Evolutionary conservation across 2,113 vertebrate species (phyloP).

Genomic region (Calyptomena viridis): DNA sequence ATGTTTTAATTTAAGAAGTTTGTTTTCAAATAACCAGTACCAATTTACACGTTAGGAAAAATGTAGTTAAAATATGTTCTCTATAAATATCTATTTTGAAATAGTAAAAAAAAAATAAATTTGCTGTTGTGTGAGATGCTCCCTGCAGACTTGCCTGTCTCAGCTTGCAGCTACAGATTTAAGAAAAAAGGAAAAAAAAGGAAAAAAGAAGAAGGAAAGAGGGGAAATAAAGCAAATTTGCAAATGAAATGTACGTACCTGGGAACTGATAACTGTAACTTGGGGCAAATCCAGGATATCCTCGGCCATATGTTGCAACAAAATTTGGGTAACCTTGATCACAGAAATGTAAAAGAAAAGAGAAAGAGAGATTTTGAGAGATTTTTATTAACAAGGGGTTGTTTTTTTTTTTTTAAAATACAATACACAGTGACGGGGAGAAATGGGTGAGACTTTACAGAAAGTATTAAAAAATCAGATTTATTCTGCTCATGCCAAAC

Average conservation of each 20-base stretch:
- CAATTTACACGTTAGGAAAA: not conserved
- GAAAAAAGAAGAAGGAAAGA: not conserved
- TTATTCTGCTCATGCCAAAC: not conserved
- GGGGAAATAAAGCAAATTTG: not conserved
- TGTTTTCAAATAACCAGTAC: slow-evolving; percentile 52
- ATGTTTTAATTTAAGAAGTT: not conserved
- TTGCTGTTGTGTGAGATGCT: slow-evolving; percentile 2
- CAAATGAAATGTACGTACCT: slow-evolving; percentile 78
- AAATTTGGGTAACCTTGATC: slow-evolving; percentile 97
- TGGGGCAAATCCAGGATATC: slow-evolving; percentile 97
- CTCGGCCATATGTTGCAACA: slow-evolving; percentile 95
- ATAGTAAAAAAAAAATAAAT: not conserved
- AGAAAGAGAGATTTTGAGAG: slow-evolving; percentile 24
- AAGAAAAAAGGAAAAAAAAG: not conserved
- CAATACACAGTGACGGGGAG: not conserved
- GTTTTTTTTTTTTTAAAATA: not conserved
- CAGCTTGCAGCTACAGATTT: slow-evolving; percentile 7
- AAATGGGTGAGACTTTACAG: not conserved
- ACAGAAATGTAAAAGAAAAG: not conserved
- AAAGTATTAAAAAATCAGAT: not conserved
- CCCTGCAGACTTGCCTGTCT: slow-evolving; percentile 41
- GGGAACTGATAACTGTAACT: slow-evolving; percentile 99
- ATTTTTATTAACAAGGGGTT: not conserved
- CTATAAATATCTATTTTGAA: not conserved
- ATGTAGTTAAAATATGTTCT: not conserved